Conservation (phyloP, 1,140 invertebrate species). For the Cephus cinctus region DNA sequence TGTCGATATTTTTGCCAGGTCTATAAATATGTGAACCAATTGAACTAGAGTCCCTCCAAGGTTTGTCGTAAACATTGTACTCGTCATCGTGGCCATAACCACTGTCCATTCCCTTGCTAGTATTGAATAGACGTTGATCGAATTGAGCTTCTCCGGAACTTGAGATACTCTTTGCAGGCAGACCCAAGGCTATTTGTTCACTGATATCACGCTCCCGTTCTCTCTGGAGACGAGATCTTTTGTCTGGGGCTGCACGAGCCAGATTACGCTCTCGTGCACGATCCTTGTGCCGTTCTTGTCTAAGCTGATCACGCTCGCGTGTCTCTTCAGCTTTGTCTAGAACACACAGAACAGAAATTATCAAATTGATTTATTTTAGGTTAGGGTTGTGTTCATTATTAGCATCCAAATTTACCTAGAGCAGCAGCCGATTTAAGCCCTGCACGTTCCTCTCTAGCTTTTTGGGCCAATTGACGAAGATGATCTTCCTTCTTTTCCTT, state of each 20-base stretch:
- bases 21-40: slow-evolving; percentile 90
- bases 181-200: slow-evolving; percentile 95
- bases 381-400: background rate
- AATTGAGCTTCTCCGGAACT: slow-evolving; percentile 83
- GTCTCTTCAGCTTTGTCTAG: slow-evolving; percentile 70
- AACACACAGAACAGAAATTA: slow-evolving; percentile 22
- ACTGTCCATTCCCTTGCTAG: slow-evolving; percentile 91
- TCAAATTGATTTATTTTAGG: background rate
- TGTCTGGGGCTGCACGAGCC: slow-evolving; percentile 90
- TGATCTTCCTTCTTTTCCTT: slow-evolving; percentile 98
- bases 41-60: slow-evolving; percentile 81
- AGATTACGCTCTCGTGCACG: slow-evolving; percentile 91
- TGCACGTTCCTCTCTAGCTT: slow-evolving; percentile 92
- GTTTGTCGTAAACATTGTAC: slow-evolving; percentile 97
- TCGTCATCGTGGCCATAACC: slow-evolving; percentile 98
- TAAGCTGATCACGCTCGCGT: slow-evolving; percentile 85
- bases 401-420: slow-evolving; percentile 20
- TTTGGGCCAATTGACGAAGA: slow-evolving; percentile 88
- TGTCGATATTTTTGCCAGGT: slow-evolving; percentile 85
- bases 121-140: slow-evolving; percentile 95
- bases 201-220: slow-evolving; percentile 97
- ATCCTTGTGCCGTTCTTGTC: slow-evolving; percentile 89
- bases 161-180: slow-evolving; percentile 80
- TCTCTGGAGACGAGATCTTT: slow-evolving; percentile 83
- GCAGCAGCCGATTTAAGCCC: slow-evolving; percentile 65